phyloP scores from a whole-genome alignment of 2,888 invertebrate species.

The Drosophila borealis region DNA sequence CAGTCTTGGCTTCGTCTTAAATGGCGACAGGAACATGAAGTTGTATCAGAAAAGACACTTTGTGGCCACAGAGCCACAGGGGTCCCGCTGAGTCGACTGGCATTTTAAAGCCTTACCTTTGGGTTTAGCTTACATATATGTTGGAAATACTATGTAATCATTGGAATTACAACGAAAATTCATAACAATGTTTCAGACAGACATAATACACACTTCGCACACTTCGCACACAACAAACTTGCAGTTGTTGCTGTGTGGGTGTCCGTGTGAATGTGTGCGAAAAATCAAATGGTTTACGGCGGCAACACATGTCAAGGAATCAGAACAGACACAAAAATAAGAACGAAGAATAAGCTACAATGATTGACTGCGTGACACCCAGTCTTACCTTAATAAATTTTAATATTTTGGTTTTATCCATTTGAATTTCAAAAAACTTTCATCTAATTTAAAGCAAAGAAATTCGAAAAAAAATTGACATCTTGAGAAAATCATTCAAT shows the following conservation, averaged over 20 bases:
- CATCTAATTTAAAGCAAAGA: not conserved
- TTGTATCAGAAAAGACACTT: slow-evolving; percentile 56
- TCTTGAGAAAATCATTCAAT: no score
- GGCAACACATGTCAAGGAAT: slow-evolving; percentile 66
- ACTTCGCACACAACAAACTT: slow-evolving; percentile 33
- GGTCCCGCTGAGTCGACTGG: slow-evolving; percentile 30
- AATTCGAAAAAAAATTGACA: not conserved
- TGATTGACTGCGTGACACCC: slow-evolving; percentile 16
- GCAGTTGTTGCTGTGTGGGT: slow-evolving; percentile 10
- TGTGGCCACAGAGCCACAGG: slow-evolving; percentile 27
- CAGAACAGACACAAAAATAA: slow-evolving; percentile 44
- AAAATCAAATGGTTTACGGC: slow-evolving; percentile 68
- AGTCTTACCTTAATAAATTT: not conserved
- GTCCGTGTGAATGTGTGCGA: slow-evolving; percentile 5
- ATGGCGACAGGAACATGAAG: slow-evolving; percentile 13
- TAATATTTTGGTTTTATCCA: not conserved
- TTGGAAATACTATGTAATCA: slow-evolving; percentile 50
- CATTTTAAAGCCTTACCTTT: slow-evolving; percentile 49
- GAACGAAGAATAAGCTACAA: not conserved
- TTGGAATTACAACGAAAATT: slow-evolving; percentile 55
- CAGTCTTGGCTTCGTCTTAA: slow-evolving; percentile 15
- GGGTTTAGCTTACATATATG: slow-evolving; percentile 45
- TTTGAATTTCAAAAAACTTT: slow-evolving; percentile 2
- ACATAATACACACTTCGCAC: slow-evolving; percentile 38
- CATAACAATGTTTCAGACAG: slow-evolving; percentile 52